These are phyloP conservation scores for Campoletis sonorensis DNA, from an alignment of 1,140 invertebrate genomes.

Conservation along the genomic window DNA sequence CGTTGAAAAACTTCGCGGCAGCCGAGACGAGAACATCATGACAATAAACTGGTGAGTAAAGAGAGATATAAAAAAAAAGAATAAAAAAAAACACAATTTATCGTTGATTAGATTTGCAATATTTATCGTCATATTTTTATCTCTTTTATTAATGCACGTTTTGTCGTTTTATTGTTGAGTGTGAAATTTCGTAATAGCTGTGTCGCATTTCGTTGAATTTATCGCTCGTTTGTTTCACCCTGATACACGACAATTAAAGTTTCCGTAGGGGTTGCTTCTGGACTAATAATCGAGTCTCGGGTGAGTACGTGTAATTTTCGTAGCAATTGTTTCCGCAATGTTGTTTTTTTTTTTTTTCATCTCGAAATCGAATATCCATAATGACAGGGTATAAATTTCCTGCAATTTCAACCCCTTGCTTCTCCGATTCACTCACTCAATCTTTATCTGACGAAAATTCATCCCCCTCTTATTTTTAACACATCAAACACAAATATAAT, in stretches of 20 bases:
- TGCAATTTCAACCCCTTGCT: background rate
- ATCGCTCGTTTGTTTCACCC: background rate
- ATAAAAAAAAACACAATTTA: slow-evolving; percentile 5
- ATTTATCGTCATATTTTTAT: background rate
- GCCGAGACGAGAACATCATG: slow-evolving; percentile 44
- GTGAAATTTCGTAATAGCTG: background rate
- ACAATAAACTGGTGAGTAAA: slow-evolving; percentile 46
- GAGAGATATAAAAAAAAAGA: background rate
- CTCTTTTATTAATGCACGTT: background rate
- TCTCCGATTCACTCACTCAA: background rate
- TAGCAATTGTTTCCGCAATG: background rate
- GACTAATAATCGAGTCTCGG: background rate
- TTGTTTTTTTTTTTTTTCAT: background rate
- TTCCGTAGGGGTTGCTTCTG: background rate
- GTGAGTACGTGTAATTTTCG: background rate
- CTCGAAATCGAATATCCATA: background rate
- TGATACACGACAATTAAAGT: slow-evolving; percentile 10
- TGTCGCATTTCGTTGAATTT: background rate
- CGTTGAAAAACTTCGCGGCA: slow-evolving; percentile 10
- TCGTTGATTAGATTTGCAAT: background rate
- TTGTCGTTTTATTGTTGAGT: background rate
- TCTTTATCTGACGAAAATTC: background rate
- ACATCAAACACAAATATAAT: no score
- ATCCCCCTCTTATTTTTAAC: background rate
- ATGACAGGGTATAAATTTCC: background rate